Evolutionary conservation across 37 sponge, comb jelly and placozoan species (phyloP), one percentile per base, ranked within the genome.

Genomic region (Hormiphora californensis): DNA sequence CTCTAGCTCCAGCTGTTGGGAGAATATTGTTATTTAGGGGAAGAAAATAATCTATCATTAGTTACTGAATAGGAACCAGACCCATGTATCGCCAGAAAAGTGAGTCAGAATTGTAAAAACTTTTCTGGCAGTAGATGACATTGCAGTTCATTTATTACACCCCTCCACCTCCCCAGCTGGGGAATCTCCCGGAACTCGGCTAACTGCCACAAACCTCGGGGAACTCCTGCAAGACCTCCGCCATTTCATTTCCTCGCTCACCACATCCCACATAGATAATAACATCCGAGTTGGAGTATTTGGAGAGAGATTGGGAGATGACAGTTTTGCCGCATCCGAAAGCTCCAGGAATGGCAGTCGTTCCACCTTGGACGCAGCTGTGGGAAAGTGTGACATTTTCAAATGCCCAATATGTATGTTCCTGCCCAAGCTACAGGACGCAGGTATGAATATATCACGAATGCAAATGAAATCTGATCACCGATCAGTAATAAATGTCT

Each of bases 271-370:
- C 98, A 49, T 97, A 97, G 69, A 97, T 89, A 85, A 97, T 97
- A 78, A 97, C 92, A 53, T 97, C 98, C 54, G 98, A 97, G 89
- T 97, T 97, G 54, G 95, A 94, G 89, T 90, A 97, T 89, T 97
- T 97, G 41, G 98, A 97, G 54, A 97, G 89, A 8, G 95, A 87
- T 85, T 97, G 98, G 2, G 98, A 97, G 55, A 97, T 97, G 17
- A 97, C 98, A 49, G 98, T 97, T 90, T 97, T 97, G 0, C 98
- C 98, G 91, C 98, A 97, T 23, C 98, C 98, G 88, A 97, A 97
- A 4, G 98, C 98, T 12, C 98, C 98, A 0, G 98, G 98, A 63
- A 97, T 97, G 54, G 98, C 98, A 0, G 98, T 97, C 1, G 98
- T 97, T 5, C 98, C 98, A 35, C 98, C 98, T 69, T 91, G 94